These are phyloP conservation scores for Helleia helle DNA, from an alignment of 2,888 invertebrate species.

Conservation along the genomic window DNA sequence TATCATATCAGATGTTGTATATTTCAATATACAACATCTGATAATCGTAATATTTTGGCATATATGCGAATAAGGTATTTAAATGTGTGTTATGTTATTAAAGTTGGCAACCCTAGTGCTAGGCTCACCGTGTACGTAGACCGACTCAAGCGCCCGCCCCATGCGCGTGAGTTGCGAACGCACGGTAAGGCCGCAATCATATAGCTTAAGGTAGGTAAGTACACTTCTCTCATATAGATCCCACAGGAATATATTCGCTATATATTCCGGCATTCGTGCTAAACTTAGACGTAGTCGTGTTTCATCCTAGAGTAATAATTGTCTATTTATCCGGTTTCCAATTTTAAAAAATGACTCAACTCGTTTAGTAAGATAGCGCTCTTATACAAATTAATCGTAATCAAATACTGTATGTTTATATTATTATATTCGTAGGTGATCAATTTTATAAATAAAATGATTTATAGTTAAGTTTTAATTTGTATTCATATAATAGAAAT, in stretches of 20 bases:
- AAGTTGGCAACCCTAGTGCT: too few relatives aligned
- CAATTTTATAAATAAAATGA: constrained; percentile 26
- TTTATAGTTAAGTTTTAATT: constrained; percentile 35
- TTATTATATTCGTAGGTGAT: constrained; percentile 37
- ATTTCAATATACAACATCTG: too few relatives aligned
- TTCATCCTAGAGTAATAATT: constrained; percentile 9
- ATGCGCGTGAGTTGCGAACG: neutral
- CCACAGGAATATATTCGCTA: neutral
- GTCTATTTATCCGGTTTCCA: constrained; percentile 8
- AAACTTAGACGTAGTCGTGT: neutral
- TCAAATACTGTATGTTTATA: constrained; percentile 42
- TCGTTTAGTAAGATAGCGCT: constrained; percentile 29
- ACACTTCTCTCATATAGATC: neutral
- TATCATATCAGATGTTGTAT: too few relatives aligned
- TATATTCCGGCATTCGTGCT: neutral
- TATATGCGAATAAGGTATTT: too few relatives aligned
- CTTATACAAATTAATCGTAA: constrained; percentile 48
- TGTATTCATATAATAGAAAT: constrained; percentile 30
- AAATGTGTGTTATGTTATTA: too few relatives aligned
- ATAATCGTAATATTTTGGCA: too few relatives aligned
- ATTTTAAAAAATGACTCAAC: constrained; percentile 17
- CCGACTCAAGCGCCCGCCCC: neutral
- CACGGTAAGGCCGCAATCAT: constrained; percentile 12
- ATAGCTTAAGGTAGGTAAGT: constrained; percentile 2
- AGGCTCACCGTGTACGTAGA: too few relatives aligned